phyloP scores from a whole-genome alignment of 2,797 vertebrate species.

The Pristis pectinata region DNA sequence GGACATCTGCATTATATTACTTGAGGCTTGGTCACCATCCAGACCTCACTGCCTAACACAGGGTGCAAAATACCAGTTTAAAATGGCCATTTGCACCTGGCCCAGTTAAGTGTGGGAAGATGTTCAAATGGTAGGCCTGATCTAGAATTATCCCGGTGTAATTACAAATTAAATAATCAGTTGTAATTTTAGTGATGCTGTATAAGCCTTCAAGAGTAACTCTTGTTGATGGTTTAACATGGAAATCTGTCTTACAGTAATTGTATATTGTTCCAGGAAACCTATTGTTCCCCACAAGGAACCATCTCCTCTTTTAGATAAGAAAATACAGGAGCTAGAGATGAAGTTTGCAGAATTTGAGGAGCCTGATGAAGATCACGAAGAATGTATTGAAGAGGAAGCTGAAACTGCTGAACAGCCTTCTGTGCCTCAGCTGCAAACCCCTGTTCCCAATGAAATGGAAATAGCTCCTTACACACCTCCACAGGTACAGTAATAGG shows the following conservation, averaged over 20 bases:
- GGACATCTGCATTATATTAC: too few species aligned
- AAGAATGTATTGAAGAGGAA: constrained; percentile 92
- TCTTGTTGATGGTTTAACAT: not conserved
- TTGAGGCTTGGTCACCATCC: too few species aligned
- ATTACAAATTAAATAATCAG: not conserved
- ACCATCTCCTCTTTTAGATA: constrained; percentile 87
- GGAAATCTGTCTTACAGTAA: constrained; percentile 2
- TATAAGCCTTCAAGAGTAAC: not conserved
- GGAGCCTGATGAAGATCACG: constrained; percentile 80
- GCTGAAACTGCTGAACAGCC: constrained; percentile 79
- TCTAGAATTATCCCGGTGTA: not conserved
- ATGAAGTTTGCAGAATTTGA: constrained; percentile 96
- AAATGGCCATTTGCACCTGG: too few species aligned
- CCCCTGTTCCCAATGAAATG: constrained; percentile 75
- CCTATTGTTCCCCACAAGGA: constrained; percentile 95
- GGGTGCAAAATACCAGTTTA: too few species aligned
- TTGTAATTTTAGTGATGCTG: not conserved
- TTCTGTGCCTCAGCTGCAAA: constrained; percentile 78
- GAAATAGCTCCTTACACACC: constrained; percentile 89
- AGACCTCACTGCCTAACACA: too few species aligned
- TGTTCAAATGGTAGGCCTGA: too few species aligned
- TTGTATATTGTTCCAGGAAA: constrained; percentile 65
- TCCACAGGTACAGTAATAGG: constrained; percentile 68
- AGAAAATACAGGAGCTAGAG: constrained; percentile 91
- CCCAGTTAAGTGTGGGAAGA: too few species aligned